These are phyloP conservation scores for Rambutsinella grinnellia DNA, from an alignment of 2,888 invertebrate genomes.

Conservation along the genomic window DNA sequence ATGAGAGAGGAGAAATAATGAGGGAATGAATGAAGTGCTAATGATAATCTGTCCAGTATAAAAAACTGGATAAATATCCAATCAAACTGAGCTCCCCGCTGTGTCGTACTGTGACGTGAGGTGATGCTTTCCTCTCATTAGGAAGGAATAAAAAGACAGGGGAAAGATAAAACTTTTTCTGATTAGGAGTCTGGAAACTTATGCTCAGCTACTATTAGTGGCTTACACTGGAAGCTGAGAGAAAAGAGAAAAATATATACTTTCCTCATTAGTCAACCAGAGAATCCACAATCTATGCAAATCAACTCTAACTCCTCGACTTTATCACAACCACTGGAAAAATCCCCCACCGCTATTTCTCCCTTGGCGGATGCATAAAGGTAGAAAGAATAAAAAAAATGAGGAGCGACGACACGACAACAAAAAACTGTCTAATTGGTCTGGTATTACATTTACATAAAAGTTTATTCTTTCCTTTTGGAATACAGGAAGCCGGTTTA, in stretches of 20 bases:
- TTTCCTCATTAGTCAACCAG: neutral
- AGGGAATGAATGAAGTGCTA: constrained; percentile 51
- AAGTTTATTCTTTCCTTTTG: neutral
- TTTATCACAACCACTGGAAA: neutral
- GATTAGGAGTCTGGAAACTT: no score
- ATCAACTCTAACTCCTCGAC: constrained; percentile 12
- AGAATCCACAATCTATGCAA: constrained; percentile 47
- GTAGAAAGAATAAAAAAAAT: neutral
- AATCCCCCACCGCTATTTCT: neutral
- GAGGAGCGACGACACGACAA: neutral
- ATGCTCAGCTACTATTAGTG: neutral
- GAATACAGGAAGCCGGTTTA: neutral
- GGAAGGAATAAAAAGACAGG: constrained; percentile 24
- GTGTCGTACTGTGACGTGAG: constrained; percentile 11
- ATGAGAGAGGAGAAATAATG: neutral
- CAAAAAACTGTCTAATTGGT: neutral
- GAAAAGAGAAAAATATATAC: neutral
- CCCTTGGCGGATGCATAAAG: neutral
- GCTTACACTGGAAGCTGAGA: neutral
- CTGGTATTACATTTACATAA: constrained; percentile 1
- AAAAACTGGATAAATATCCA: constrained; percentile 40
- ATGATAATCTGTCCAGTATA: constrained; percentile 38
- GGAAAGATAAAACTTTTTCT: constrained; percentile 31
- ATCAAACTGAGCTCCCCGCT: constrained; percentile 50
- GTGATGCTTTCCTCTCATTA: constrained; percentile 32